Evolutionary conservation across 2,797 vertebrate genomes (phyloP).

Genomic region (Onychomys torridus): DNA sequence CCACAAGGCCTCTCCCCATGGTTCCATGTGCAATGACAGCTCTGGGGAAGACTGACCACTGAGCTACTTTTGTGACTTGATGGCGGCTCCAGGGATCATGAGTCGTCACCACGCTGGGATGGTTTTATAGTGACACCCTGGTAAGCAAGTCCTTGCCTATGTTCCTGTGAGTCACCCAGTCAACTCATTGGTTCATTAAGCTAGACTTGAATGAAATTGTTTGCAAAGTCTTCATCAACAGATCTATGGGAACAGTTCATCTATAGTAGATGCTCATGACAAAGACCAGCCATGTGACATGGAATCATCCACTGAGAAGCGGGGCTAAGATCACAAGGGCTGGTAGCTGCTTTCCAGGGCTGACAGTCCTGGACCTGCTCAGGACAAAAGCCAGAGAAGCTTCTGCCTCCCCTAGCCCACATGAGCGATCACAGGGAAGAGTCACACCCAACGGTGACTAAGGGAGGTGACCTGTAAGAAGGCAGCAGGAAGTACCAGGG

Average conservation of each 20-base stretch:
- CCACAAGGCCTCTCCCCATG: background rate
- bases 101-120: no score
- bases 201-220: background rate
- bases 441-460: background rate
- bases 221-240: background rate
- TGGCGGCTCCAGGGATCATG: background rate
- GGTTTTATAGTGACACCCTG: background rate
- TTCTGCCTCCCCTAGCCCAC: background rate
- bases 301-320: background rate
- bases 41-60: background rate
- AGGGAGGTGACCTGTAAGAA: background rate
- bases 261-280: accelerated
- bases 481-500: background rate
- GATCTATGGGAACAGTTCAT: accelerated
- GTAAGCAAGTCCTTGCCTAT: background rate
- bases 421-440: background rate
- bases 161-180: background rate
- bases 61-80: background rate
- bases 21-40: no score
- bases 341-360: background rate
- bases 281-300: background rate
- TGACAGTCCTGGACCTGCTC: background rate
- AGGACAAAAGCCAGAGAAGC: background rate
- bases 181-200: background rate
- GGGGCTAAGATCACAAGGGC: background rate